Base-by-base conservation (phyloP, 2,113 vertebrate species). In the Tringa solitaria region DNA sequence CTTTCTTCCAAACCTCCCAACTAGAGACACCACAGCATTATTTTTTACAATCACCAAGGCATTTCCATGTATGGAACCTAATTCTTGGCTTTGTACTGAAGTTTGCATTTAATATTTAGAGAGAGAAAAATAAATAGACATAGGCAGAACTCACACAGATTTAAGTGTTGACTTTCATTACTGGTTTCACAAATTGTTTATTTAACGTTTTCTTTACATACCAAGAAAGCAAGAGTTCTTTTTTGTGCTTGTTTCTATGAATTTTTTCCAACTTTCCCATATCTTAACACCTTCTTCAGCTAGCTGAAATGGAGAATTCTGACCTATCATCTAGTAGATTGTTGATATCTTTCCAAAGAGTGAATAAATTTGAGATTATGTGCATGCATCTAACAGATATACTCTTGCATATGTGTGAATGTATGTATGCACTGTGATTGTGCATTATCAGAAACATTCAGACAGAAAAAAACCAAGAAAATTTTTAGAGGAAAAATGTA, bases 1-100 rank as follows among this genome's bases (percentile, higher is more conserved):
- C 64, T 95, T 97, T 93, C 87, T 95, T 94, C 94, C 75, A 96
- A 94, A 97, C 93, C 96, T 96, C 96, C 95, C 97, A 96, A 73
- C 95, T 96, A 92, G 96, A 96, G 92, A 95, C 91, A 95, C 90
- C 89, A 89, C 35, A 84, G 78, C 69, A 85, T 92, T 95, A 95
- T 95, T 95, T 96, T 95, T 93, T 69, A 89, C 85, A 92, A 92
- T 94, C 88, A 64, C 77, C 46, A 90, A 92, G 87, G 63, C 72
- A 95, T 96, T 97, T 96, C 75, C 86, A 91, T 85, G 73, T 93
- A 93, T 87, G 70, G 89, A 95, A 93, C 87, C 89, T 95, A 89
- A 89, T 93, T 95, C 96, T 95, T 95, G 93, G 68, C 95, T 96
- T 97, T 97, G 94, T 94, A 80, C 87, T 85, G 59, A 80, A 85